Evolutionary conservation across 2,113 vertebrate genomes (phyloP).

Genomic region (Reinhardtius hippoglossoides): DNA sequence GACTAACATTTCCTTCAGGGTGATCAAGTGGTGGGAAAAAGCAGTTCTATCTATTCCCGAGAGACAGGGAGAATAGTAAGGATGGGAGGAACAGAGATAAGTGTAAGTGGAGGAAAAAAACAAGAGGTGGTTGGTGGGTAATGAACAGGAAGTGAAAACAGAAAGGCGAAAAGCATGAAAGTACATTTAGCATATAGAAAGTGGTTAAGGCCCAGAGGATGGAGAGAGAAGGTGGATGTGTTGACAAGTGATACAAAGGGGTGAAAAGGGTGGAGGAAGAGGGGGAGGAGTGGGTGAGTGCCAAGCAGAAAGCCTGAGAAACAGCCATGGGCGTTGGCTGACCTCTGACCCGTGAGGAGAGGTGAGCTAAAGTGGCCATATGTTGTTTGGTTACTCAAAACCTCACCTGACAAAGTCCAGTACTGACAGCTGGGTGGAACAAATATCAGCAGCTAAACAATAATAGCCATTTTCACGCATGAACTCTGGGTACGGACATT

Average conservation of each 20-base stretch:
- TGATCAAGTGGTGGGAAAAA: constrained; percentile 13
- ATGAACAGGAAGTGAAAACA: neutral
- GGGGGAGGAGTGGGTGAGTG: neutral
- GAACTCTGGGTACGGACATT: too few relatives aligned
- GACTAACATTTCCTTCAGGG: neutral
- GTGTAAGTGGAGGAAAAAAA: neutral
- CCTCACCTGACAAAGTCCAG: neutral
- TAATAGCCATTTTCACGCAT: too few relatives aligned
- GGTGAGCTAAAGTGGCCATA: constrained; percentile 37
- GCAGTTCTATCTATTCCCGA: constrained; percentile 5
- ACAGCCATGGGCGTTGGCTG: constrained; percentile 31
- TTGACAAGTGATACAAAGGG: constrained; percentile 33
- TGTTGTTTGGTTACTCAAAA: constrained; percentile 37
- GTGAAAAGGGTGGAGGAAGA: constrained; percentile 13
- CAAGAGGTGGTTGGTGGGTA: neutral
- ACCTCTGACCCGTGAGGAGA: constrained; percentile 45
- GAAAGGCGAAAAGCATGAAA: neutral
- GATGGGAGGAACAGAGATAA: neutral
- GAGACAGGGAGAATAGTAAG: neutral
- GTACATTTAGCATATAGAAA: neutral
- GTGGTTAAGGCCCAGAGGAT: neutral
- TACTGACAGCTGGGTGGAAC: neutral
- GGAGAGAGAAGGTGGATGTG: constrained; percentile 9
- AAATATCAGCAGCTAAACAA: too few relatives aligned
- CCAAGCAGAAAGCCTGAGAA: constrained; percentile 24